phyloP scores from a whole-genome alignment of 2,888 invertebrate genomes.

The Lasioglossum calceatum region DNA sequence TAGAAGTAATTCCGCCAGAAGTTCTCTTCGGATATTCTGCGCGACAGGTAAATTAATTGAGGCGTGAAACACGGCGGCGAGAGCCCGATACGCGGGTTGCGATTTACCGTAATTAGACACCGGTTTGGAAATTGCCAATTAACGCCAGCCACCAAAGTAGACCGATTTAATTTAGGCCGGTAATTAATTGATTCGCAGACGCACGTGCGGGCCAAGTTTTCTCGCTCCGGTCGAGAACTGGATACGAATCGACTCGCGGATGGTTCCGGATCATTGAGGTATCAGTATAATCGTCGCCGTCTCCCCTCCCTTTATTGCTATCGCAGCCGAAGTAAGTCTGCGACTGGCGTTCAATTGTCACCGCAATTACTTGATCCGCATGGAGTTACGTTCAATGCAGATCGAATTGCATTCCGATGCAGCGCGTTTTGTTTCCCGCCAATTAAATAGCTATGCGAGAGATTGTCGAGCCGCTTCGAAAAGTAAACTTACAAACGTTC shows the following conservation, averaged over 20 bases:
- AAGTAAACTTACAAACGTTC: not conserved
- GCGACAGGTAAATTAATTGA: slow-evolving; percentile 46
- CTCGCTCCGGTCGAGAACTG: not conserved
- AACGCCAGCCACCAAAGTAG: slow-evolving; percentile 14
- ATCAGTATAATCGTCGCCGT: not conserved
- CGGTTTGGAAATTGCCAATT: slow-evolving; percentile 51
- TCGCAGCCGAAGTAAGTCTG: not conserved
- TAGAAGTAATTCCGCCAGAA: slow-evolving; percentile 99
- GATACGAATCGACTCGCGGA: not conserved
- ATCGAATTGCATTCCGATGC: not conserved
- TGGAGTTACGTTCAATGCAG: not conserved
- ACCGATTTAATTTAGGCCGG: slow-evolving; percentile 39
- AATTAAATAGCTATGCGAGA: not conserved
- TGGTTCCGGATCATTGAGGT: not conserved
- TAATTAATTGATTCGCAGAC: slow-evolving; percentile 39
- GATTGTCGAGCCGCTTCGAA: not conserved
- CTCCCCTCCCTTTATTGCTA: not conserved
- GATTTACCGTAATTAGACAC: slow-evolving; percentile 22
- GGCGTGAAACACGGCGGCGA: slow-evolving; percentile 5
- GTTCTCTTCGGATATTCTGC: slow-evolving; percentile 97
- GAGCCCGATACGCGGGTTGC: slow-evolving; percentile 8
- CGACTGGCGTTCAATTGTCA: slow-evolving; percentile 11
- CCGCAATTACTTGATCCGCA: not conserved
- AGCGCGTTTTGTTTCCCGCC: not conserved
- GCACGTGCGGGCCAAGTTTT: not conserved